Conservation (phyloP, 2,888 invertebrate genomes). For the Vannuccia rotundouncinata region DNA sequence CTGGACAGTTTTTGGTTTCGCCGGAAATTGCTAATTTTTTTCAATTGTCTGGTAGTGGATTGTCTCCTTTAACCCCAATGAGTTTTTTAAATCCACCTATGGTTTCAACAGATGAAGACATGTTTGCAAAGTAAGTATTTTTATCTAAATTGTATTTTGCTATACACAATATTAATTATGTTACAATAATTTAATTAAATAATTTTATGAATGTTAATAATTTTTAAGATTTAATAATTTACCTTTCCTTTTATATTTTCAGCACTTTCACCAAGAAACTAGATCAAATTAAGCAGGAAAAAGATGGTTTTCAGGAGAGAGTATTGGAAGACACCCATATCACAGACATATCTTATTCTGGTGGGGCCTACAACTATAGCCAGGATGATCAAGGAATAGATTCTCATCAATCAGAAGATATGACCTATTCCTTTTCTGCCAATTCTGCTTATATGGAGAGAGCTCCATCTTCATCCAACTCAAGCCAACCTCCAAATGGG, state of each 20-base stretch:
- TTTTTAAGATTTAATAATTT: no score
- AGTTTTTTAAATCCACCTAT: constrained; percentile 25
- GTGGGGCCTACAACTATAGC: neutral
- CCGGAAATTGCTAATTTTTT: constrained; percentile 8
- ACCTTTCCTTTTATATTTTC: neutral
- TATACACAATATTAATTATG: neutral
- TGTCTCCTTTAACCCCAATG: constrained; percentile 7
- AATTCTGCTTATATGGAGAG: neutral
- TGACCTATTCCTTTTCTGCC: neutral
- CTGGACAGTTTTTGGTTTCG: neutral
- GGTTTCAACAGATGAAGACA: constrained; percentile 9
- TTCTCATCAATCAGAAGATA: neutral
- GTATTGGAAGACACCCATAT: neutral
- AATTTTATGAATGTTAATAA: neutral
- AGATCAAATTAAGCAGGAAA: constrained; percentile 11
- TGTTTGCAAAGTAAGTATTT: constrained; percentile 22
- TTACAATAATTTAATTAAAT: neutral
- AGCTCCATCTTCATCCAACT: neutral
- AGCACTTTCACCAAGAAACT: constrained; percentile 20
- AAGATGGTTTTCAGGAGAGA: neutral
- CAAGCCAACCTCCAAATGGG: neutral
- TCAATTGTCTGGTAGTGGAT: neutral
- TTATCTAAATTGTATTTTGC: neutral
- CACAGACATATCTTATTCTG: constrained; percentile 2
- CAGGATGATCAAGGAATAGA: neutral